phyloP scores from a whole-genome alignment of 1,140 invertebrate genomes.

The Goniozus legneri region DNA sequence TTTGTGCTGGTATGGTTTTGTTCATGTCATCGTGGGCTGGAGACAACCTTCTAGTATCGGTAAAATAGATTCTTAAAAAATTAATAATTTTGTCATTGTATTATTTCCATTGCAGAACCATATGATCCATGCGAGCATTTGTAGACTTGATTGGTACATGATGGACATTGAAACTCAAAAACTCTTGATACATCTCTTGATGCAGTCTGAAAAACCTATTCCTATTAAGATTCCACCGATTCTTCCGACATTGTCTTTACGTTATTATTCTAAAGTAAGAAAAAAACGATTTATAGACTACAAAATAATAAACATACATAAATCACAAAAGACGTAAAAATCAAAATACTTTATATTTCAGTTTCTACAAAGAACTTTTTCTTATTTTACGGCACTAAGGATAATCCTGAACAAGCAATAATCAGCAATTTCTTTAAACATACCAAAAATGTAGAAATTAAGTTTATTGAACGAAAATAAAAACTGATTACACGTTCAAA shows the following conservation, averaged over 20 bases:
- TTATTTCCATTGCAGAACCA: conserved; percentile 1
- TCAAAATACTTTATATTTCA: too few relatives aligned
- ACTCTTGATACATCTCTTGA: conserved; percentile 12
- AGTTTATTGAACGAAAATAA: too few relatives aligned
- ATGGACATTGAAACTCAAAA: conserved; percentile 5
- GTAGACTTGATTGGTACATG: conserved; percentile 13
- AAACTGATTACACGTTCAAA: too few relatives aligned
- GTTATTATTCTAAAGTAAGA: conserved; percentile 13
- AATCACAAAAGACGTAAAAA: too few relatives aligned
- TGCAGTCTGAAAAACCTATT: conserved; percentile 19
- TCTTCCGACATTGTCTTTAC: conserved; percentile 22
- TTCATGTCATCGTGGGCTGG: conserved; percentile 31
- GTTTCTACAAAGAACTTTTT: conserved; percentile 22
- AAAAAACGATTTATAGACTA: neutral
- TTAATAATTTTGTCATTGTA: too few relatives aligned
- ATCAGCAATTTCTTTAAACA: too few relatives aligned
- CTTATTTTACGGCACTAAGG: conserved; percentile 58
- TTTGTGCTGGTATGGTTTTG: conserved; percentile 18
- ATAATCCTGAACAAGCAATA: conserved; percentile 1
- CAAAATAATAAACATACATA: neutral
- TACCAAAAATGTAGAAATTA: too few relatives aligned
- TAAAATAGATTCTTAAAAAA: conserved; percentile 8
- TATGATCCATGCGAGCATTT: neutral
- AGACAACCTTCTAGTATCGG: conserved; percentile 23
- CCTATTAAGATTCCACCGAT: conserved; percentile 13